phyloP scores from a whole-genome alignment of 2,797 vertebrate species.

The Melanogrammus aeglefinus region DNA sequence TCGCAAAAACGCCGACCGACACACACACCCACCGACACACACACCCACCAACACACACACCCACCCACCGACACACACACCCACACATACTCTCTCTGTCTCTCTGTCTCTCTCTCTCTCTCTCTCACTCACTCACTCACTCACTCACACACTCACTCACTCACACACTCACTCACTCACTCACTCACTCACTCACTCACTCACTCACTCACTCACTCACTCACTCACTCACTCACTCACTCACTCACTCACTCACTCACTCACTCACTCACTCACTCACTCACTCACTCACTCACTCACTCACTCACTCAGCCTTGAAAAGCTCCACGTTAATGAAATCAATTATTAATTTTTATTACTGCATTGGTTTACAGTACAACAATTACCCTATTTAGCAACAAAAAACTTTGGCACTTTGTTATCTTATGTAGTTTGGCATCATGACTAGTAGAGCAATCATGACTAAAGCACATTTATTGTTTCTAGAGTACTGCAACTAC shows the following conservation, averaged over 20 bases:
- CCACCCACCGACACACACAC: too few relatives aligned
- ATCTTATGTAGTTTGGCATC: not conserved
- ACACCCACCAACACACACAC: not conserved
- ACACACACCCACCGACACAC: not conserved
- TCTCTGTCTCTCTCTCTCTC: too few relatives aligned
- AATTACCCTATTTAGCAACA: not conserved
- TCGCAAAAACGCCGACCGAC: not conserved
- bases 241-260: too few relatives aligned
- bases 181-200: too few relatives aligned
- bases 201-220: too few relatives aligned
- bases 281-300: too few relatives aligned
- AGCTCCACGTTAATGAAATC: not conserved
- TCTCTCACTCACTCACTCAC: too few relatives aligned
- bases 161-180: too few relatives aligned
- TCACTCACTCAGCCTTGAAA: not conserved
- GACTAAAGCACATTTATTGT: not conserved
- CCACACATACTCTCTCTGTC: not conserved
- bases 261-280: too few relatives aligned
- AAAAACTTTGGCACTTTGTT: not conserved
- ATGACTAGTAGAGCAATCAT: not conserved
- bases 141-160: too few relatives aligned
- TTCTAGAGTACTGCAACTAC: not conserved
- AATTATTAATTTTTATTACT: not conserved
- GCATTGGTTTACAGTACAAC: not conserved
- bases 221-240: too few relatives aligned